Evolutionary conservation across 2,888 invertebrate genomes (phyloP).

Genomic region (Idaea straminata): DNA sequence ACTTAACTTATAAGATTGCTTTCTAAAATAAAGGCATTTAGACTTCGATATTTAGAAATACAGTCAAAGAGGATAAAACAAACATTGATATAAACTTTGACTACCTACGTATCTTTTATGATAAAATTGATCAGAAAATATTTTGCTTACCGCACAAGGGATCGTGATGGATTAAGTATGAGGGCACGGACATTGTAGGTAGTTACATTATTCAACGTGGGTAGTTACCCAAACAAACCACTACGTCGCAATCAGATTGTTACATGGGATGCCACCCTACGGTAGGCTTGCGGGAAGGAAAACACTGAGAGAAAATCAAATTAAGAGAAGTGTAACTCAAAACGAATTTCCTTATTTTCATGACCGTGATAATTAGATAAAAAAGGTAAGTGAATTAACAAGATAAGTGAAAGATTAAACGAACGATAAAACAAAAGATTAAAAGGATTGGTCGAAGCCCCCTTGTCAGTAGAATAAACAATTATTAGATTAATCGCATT

Average conservation of each 20-base stretch:
- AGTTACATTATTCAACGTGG: no score
- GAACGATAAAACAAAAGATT: background rate
- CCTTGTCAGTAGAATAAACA: background rate
- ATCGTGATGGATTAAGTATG: no score
- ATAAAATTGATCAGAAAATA: no score
- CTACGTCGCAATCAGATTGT: background rate
- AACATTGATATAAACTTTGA: no score
- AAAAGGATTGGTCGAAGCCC: background rate
- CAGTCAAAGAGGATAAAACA: no score
- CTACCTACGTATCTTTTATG: no score
- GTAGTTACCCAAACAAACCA: no score
- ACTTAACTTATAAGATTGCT: no score
- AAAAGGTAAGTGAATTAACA: background rate
- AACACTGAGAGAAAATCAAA: background rate
- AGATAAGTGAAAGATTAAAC: background rate
- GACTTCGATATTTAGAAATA: no score
- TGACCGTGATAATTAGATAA: background rate
- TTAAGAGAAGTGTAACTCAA: background rate
- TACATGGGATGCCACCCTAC: background rate
- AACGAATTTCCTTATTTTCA: background rate
- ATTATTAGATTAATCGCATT: background rate
- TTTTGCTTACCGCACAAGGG: no score
- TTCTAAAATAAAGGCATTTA: no score
- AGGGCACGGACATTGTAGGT: no score
- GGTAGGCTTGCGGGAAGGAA: background rate